Evolutionary conservation across 2,113 vertebrate genomes (phyloP), one percentile per base, ranked within the genome.

Genomic region (Esox niger): DNA sequence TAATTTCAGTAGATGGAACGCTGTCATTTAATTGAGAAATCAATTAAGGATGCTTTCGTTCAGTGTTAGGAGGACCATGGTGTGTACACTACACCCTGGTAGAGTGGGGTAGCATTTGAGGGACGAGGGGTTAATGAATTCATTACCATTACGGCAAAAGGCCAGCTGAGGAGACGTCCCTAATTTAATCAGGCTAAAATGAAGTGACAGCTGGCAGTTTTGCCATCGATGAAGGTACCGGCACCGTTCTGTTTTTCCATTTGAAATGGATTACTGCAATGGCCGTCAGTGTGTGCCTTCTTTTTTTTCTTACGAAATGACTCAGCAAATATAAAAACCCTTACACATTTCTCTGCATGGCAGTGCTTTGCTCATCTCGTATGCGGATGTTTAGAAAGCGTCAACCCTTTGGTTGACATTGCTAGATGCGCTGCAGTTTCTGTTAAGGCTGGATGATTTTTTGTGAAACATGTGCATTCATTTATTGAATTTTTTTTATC

Each of bases 121-220:
- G 68, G 69, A 6, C 43, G 57, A 60, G 13, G 67, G 61, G 69
- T 60, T 79, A 79, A 79, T 76, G 54, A 70, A 76, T 78, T 71
- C 52, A 79, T 82, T 68, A 66, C 33, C 43, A 64, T 77, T 61
- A 69, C 72, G 73, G 73, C 32, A 20, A 54, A 66, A 68, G 75
- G 65, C 60, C 75, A 77, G 64, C 77, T 73, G 80, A 82, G 75
- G 69, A 64, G 56, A 66, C 64, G 31, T 70, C 62, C 68, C 64
- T 80, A 70, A 80, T 83, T 81, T 57, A 74, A 81, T 80, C 69
- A 71, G 32, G 52, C 55, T 61, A 58, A 59, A 72, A 67, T 67
- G 25, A 77, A 64, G 67, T 63, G 67, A 75, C 77, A 80, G 75
- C 73, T 78, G 73, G 2, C 70, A 71, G 64, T 69, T 72, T 33